A percentile compares a stretch with the other conserved stretches of the same genome.
Evolutionary conservation across 2,113 vertebrate species (phyloP).

Genomic region (Origma solitaria): DNA sequence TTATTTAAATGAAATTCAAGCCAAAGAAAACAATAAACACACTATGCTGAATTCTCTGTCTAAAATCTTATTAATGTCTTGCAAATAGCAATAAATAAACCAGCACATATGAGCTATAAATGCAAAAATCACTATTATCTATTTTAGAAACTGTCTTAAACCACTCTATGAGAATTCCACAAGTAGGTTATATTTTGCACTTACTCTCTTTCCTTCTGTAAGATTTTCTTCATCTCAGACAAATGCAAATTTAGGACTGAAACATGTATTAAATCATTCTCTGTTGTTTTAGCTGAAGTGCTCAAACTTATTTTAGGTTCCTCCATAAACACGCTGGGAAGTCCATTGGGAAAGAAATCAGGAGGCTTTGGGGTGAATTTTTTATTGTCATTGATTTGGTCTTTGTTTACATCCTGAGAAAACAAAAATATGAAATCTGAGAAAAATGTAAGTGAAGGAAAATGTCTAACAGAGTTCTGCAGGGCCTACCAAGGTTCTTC

Average conservation of each 20-base stretch:
- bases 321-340: not conserved
- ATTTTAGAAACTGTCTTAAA: not conserved
- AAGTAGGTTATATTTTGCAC: not conserved
- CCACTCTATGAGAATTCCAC: not conserved
- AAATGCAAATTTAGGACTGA: conserved; percentile 41
- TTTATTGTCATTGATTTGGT: not conserved
- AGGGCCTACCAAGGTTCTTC: not conserved
- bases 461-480: not conserved
- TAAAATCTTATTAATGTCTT: not conserved
- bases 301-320: not conserved
- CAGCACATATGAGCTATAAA: not conserved
- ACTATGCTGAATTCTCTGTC: not conserved
- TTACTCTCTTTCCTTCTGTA: conserved; percentile 72
- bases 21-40: not conserved
- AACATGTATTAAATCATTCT: not conserved
- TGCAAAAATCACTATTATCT: not conserved
- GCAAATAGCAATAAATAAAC: not conserved
- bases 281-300: not conserved
- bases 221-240: conserved; percentile 58
- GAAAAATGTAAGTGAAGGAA: not conserved
- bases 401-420: conserved; percentile 37
- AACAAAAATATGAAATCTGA: not conserved
- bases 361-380: not conserved
- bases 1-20: not conserved
- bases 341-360: not conserved